Evolutionary conservation across 2,888 invertebrate genomes (phyloP).

Genomic region (Cinara cedri): DNA sequence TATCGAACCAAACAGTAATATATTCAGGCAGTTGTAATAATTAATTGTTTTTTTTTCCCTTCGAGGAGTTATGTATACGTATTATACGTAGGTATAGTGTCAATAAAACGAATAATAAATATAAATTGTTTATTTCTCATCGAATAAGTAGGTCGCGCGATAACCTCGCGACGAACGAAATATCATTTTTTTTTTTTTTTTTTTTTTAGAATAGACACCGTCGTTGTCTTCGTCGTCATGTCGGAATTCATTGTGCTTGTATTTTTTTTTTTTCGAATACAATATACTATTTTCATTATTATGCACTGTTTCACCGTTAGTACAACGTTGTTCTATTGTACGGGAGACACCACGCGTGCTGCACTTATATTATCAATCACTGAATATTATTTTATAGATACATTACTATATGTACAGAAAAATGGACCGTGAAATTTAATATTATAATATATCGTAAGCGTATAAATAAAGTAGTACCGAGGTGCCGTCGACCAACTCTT

Average conservation of each 20-base stretch:
- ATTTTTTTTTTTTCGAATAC: background rate
- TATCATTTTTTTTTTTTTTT: background rate
- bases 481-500: no score
- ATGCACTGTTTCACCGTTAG: background rate
- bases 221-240: background rate
- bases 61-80: no score
- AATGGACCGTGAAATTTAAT: background rate
- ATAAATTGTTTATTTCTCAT: no score
- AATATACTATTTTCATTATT: no score
- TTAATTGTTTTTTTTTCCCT: no score
- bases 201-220: background rate
- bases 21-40: no score
- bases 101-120: no score
- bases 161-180: background rate
- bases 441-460: background rate
- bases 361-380: conserved; percentile 11
- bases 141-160: no score
- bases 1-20: no score
- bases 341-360: no score
- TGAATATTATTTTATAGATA: no score
- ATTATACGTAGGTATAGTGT: no score
- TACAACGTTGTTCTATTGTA: conserved; percentile 3
- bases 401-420: background rate
- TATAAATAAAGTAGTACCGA: background rate
- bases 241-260: background rate